phyloP scores from a whole-genome alignment of 2,888 invertebrate species.

The Bellardia bayeri region DNA sequence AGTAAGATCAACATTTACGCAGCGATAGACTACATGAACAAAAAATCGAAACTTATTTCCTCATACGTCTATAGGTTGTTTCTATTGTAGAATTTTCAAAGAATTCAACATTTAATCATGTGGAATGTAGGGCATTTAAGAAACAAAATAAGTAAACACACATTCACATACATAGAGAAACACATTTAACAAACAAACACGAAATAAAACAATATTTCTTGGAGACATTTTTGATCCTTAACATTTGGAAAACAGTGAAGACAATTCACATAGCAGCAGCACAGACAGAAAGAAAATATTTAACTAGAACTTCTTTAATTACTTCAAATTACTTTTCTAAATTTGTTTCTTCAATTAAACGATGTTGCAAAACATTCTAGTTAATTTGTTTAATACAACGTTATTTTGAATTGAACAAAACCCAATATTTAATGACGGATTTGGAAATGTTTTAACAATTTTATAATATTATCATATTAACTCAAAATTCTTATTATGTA shows the following conservation, averaged over 20 bases:
- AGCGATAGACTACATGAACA: no score
- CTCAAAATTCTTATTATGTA: no score
- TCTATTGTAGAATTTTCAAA: background rate
- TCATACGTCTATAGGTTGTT: no score
- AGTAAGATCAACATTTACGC: no score
- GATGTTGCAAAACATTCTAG: no score
- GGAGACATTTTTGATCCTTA: conserved; percentile 65
- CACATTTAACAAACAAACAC: conserved; percentile 39
- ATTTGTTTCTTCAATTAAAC: no score
- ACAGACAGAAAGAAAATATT: background rate
- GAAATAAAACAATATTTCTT: conserved; percentile 61
- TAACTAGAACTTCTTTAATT: background rate
- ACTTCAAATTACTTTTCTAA: background rate
- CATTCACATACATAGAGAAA: background rate
- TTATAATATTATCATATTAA: no score
- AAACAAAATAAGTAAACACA: background rate
- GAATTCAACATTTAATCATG: background rate
- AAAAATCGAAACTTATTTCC: no score
- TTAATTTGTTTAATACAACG: no score
- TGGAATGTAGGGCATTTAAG: conserved; percentile 28
- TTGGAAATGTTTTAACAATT: no score
- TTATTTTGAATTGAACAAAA: no score
- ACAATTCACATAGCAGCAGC: conserved; percentile 10
- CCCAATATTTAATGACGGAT: no score
- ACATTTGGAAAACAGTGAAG: conserved; percentile 40